Base-by-base conservation (phyloP, 2,113 vertebrate species). In the Pachycephala philippinensis region DNA sequence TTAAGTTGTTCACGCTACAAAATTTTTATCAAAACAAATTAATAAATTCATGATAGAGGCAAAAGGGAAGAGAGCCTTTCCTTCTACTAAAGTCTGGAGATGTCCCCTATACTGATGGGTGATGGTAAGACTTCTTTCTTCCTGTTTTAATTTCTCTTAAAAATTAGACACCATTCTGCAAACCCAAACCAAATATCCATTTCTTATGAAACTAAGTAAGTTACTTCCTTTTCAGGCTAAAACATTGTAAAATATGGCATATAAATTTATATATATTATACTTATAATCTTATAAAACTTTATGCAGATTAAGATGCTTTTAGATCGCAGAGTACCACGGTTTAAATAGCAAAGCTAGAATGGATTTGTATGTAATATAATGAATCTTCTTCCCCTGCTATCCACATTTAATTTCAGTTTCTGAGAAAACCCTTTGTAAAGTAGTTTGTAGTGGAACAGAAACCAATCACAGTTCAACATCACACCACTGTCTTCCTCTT, bases 401-500 rank as follows among this genome's bases (percentile, higher is more conserved):
- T 49, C 14, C 15, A 54, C 13, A 63, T 13, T 3, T 35, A 72
- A 77, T 22, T n/a, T 85, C 42, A 74, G 28, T 76, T 80, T 86
- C 76, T 54, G 22, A 75, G 39, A 87, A 84, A 77, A 66, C 3
- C 1, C 9, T 28, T 28, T 47, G 42, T 53, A 12, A 84, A 61
- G 22, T 31, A 39, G 17, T n/a, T 71, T 47, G 11, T 71, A 21
- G 23, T 22, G 23, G 39, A 85, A 85, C 7, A 84, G 17, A 39
- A 57, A 63, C 15, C 8, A 84, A 23, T 40, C 0, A 0, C 33
- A 54, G 22, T 33, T 19, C 7, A 60, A 35, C 21, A 68, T 52
- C 47, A 47, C 39, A 42, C 5, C 53, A 8, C 4, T 39, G 2
- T 63, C n/a, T 79, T 77, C 17, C 23, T 66, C 49, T 40, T 77